Conservation (phyloP, 2,113 vertebrate species). For the Saguinus imperator region DNA sequence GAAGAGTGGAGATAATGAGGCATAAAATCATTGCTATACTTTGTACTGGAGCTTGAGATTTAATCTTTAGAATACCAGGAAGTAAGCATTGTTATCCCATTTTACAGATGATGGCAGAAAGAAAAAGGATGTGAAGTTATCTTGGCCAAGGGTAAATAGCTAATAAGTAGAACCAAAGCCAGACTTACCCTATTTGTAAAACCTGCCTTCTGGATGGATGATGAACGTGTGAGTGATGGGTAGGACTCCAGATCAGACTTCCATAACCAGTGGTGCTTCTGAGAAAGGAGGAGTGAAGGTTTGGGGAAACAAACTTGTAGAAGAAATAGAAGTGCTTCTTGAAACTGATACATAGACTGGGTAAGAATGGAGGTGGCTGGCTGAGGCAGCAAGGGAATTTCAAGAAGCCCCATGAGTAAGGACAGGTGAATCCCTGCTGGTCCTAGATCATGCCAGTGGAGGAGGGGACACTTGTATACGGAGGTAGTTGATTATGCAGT, state of each 20-base stretch:
- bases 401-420: accelerated
- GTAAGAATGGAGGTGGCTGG: background rate
- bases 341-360: background rate
- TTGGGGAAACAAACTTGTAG: background rate
- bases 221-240: accelerated
- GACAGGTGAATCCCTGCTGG: background rate
- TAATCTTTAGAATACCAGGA: background rate
- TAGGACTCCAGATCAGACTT: background rate
- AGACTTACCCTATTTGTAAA: background rate
- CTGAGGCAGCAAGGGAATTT: background rate
- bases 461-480: background rate
- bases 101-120: background rate
- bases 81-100: background rate
- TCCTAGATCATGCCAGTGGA: no score
- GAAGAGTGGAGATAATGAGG: no score
- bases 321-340: background rate
- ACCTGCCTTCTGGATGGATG: background rate
- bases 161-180: background rate
- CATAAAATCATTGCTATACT: background rate
- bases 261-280: background rate
- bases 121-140: background rate
- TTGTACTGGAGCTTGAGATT: background rate
- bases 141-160: background rate
- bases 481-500: background rate
- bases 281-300: background rate